A percentile compares a stretch with the other conserved stretches of the same genome.
Evolutionary conservation across 37 sponge, comb jelly and placozoan species (phyloP).

Genomic region (Corticium candelabrum): DNA sequence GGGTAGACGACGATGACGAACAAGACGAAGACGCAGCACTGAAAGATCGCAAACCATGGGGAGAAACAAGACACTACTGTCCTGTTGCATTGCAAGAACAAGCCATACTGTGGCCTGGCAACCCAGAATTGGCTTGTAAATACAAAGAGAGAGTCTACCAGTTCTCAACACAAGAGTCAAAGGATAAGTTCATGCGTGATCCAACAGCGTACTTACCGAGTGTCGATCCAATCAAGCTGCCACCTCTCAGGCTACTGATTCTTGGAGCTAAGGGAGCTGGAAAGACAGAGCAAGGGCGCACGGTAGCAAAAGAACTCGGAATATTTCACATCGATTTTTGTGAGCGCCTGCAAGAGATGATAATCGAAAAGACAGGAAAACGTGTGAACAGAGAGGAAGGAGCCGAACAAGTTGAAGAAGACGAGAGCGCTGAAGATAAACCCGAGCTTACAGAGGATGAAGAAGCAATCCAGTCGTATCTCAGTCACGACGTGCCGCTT

Average conservation of each 20-base stretch:
- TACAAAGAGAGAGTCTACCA: conserved; percentile 78
- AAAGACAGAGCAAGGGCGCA: conserved; percentile 62
- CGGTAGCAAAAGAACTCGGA: conserved; percentile 52
- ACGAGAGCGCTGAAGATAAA: conserved; percentile 16
- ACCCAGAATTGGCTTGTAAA: conserved; percentile 16
- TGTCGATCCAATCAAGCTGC: conserved; percentile 32
- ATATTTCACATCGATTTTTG: conserved; percentile 81
- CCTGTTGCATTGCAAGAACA: conserved; percentile 78
- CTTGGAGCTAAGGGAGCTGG: conserved; percentile 71
- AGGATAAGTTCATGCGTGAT: conserved; percentile 54
- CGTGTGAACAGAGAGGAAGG: conserved; percentile 10
- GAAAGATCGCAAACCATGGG: conserved; percentile 66
- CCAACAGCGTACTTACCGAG: conserved; percentile 25
- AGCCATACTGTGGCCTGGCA: conserved; percentile 71
- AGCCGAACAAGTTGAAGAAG: conserved; percentile 29
- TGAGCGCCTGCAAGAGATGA: conserved; percentile 73
- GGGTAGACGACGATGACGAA: conserved; percentile 19
- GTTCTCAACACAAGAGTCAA: conserved; percentile 75
- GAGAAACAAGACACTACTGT: conserved; percentile 78
- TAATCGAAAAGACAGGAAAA: conserved; percentile 25
- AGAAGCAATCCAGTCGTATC: conserved; percentile 39
- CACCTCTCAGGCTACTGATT: conserved; percentile 70
- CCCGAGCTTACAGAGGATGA: conserved; percentile 58
- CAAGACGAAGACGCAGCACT: conserved; percentile 28
- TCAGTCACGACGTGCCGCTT: conserved; percentile 58